A percentile compares a stretch with the other conserved stretches of the same genome.
Evolutionary conservation across 2,113 vertebrate species (phyloP).

Genomic region (Onychostoma macrolepis): DNA sequence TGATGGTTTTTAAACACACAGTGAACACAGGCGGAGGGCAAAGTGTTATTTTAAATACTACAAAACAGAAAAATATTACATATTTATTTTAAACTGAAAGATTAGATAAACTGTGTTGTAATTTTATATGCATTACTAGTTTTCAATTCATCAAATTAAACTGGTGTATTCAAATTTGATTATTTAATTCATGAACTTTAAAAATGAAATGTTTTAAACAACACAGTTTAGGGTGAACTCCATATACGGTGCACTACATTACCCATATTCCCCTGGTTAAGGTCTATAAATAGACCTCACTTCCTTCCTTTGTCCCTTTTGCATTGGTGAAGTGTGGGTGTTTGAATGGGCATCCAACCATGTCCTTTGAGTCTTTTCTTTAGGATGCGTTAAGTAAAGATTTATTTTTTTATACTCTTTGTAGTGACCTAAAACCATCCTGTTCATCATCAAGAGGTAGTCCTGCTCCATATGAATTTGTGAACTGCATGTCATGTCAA

Average conservation of each 20-base stretch:
- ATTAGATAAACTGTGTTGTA: background rate
- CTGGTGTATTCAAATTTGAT: background rate
- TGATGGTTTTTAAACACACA: conserved; percentile 16
- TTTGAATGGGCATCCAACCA: background rate
- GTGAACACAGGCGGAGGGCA: conserved; percentile 16
- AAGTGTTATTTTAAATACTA: background rate
- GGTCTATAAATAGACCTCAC: background rate
- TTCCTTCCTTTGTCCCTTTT: background rate
- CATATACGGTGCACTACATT: too few relatives aligned
- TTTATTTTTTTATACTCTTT: too few relatives aligned
- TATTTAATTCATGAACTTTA: too few relatives aligned
- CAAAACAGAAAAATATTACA: background rate
- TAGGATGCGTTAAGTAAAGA: background rate
- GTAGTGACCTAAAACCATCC: too few relatives aligned
- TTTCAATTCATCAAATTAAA: background rate
- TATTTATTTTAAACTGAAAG: background rate
- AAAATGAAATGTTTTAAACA: too few relatives aligned
- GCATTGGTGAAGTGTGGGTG: background rate
- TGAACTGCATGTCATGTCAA: too few relatives aligned
- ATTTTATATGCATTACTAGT: too few relatives aligned
- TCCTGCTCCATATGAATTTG: too few relatives aligned
- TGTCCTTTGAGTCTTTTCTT: background rate
- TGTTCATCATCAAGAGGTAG: too few relatives aligned
- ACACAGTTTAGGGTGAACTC: too few relatives aligned
- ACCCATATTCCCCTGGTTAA: too few relatives aligned